Conservation (phyloP, 2,797 vertebrate genomes). For the Liparis tanakae region DNA sequence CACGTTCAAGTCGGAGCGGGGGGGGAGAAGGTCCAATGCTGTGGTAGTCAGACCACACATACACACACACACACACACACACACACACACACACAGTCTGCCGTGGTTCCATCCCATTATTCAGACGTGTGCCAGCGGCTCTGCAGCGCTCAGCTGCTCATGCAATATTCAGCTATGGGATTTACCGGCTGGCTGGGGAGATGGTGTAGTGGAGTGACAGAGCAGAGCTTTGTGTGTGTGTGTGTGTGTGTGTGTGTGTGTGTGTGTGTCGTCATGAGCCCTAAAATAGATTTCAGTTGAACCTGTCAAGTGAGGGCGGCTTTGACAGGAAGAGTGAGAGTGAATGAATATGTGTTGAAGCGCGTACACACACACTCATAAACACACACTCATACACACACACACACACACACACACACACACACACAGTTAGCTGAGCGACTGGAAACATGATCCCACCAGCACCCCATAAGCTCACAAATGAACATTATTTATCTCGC, state of each 20-base stretch:
- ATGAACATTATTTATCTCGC: not conserved
- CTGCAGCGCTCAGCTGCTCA: slow-evolving; percentile 71
- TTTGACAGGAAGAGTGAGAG: slow-evolving; percentile 30
- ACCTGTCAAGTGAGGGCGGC: slow-evolving; percentile 49
- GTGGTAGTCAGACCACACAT: slow-evolving; percentile 12
- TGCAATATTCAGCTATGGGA: slow-evolving; percentile 77
- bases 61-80: slow-evolving; percentile 35
- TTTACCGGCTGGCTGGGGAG: slow-evolving; percentile 63
- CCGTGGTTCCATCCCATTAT: slow-evolving; percentile 57
- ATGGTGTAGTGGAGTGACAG: slow-evolving; percentile 56
- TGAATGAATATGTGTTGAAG: slow-evolving; percentile 38
- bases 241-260: slow-evolving; percentile 3
- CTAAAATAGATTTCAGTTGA: slow-evolving; percentile 66
- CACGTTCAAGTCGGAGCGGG: slow-evolving; percentile 18
- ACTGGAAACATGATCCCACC: not conserved
- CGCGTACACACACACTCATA: not conserved
- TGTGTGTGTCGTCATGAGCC: not conserved
- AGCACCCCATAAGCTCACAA: not conserved
- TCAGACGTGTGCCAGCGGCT: slow-evolving; percentile 63
- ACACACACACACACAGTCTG: slow-evolving; percentile 35
- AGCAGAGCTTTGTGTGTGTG: slow-evolving; percentile 29
- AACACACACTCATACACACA: slow-evolving; percentile 2
- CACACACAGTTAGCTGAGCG: not conserved
- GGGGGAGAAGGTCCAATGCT: slow-evolving; percentile 16
- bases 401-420: not conserved